Base-by-base conservation (phyloP, 2,113 vertebrate genomes). In the Hydropotes inermis region DNA sequence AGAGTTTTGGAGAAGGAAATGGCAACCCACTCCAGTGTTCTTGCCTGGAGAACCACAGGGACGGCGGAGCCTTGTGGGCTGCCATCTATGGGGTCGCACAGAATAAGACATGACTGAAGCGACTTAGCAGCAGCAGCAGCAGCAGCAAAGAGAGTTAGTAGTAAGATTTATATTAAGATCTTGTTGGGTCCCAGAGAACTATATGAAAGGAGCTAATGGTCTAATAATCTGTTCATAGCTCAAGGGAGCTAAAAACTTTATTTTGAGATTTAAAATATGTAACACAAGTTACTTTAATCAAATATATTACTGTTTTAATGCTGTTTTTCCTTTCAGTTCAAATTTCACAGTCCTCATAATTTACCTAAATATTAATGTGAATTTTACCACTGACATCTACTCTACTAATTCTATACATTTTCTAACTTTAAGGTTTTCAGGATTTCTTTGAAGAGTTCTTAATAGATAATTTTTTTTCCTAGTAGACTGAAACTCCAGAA, bases 401-500 rank as follows among this genome's bases (percentile, higher is more conserved):
- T 79, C 36, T 94, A 89, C 82, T 93, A 91, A 84, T 95, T 96
- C 43, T 89, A 58, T 50, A 67, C 7, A 64, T 87, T 96, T 93
- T 91, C 12, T 86, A 91, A 89, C 61, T 89, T 94, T 87, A 85
- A 98, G 96, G 43, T 23, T 89, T 28, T 95, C 89, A 97, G 30
- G 6, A 95, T 30, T 95, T 93, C 19, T 57, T 43, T 58, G 16
- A 79, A 90, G 30, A 90, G 2, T 47, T 64, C 7, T 33, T 86
- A 55, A 83, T 47, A 98, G 27, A 89, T 25, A 96, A 52, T 54
- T 95, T 39, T 70, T 78, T 94, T 39, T 82, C 36, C 47, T 88
- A 87, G n/a, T 86, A 96, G 76, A 52, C 25, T 67, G 64, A 91
- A 97, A 83, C 28, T 33, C 5, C 14, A 91, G 36, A 84, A 93